These are phyloP conservation scores for Dasypolia templi DNA, from an alignment of 2,888 invertebrate species.

Conservation along the genomic window DNA sequence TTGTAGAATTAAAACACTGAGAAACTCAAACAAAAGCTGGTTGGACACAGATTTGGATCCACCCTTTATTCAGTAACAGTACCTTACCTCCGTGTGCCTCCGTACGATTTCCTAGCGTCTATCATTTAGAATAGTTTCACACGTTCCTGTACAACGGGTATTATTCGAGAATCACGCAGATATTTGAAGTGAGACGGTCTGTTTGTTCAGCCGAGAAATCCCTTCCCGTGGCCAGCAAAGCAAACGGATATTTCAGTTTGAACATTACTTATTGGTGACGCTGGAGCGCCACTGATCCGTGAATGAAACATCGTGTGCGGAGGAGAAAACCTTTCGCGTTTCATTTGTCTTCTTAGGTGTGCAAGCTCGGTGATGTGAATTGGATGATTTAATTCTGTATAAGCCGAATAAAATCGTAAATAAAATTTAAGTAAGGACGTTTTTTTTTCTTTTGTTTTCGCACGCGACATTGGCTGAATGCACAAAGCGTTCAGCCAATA, in stretches of 20 bases:
- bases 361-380: slow-evolving; percentile 1
- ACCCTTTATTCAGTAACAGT: neutral
- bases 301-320: slow-evolving; percentile 66
- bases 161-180: slow-evolving; percentile 72
- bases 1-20: neutral
- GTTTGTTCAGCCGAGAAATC: slow-evolving; percentile 80
- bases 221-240: slow-evolving; percentile 75
- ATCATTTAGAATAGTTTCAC: slow-evolving; percentile 47
- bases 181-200: slow-evolving; percentile 67
- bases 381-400: neutral
- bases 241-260: slow-evolving; percentile 78
- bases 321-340: slow-evolving; percentile 44
- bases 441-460: no score
- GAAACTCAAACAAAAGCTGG: slow-evolving; percentile 28
- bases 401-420: no score
- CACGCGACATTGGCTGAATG: no score
- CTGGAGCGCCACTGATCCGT: slow-evolving; percentile 71
- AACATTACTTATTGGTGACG: slow-evolving; percentile 72
- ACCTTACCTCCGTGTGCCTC: neutral
- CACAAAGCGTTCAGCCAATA: no score
- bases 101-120: slow-evolving; percentile 13
- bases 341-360: slow-evolving; percentile 38
- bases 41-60: slow-evolving; percentile 3
- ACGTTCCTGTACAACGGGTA: slow-evolving; percentile 53
- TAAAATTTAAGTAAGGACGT: no score